Conservation (phyloP, 1,140 invertebrate genomes). For the Calosoma granatense region DNA sequence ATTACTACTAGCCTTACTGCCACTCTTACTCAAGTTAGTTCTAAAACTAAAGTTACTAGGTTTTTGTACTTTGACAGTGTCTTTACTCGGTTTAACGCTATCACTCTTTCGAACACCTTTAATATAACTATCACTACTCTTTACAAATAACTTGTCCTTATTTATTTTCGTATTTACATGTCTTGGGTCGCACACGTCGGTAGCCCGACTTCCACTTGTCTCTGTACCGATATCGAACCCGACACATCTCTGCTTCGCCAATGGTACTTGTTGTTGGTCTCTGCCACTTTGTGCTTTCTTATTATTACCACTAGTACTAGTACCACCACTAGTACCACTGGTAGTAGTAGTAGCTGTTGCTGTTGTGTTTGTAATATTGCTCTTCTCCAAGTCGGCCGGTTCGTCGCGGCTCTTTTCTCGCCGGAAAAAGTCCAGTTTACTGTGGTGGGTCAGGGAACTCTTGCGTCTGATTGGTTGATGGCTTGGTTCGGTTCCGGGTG, state of each 20-base stretch:
- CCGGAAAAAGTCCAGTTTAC: slow-evolving; percentile 22
- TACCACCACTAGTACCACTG: neutral
- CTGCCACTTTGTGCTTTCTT: neutral
- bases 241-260: slow-evolving; percentile 26
- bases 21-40: slow-evolving; percentile 18
- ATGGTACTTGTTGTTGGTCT: slow-evolving; percentile 15
- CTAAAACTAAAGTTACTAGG: slow-evolving; percentile 5
- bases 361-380: neutral
- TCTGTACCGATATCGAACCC: slow-evolving; percentile 17
- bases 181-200: slow-evolving; percentile 24
- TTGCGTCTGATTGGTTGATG: slow-evolving; percentile 24
- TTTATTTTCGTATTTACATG: slow-evolving; percentile 21
- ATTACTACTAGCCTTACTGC: too few relatives aligned
- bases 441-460: slow-evolving; percentile 30
- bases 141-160: slow-evolving; percentile 19
- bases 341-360: neutral
- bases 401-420: slow-evolving; percentile 22
- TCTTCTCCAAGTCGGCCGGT: neutral
- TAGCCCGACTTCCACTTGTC: slow-evolving; percentile 22
- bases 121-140: slow-evolving; percentile 16
- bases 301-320: too few relatives aligned
- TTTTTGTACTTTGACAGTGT: slow-evolving; percentile 20
- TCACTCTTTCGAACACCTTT: slow-evolving; percentile 33
- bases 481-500: slow-evolving; percentile 17
- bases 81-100: slow-evolving; percentile 18